Evolutionary conservation across 2,113 vertebrate genomes (phyloP).

Genomic region (Indicator maculatus): DNA sequence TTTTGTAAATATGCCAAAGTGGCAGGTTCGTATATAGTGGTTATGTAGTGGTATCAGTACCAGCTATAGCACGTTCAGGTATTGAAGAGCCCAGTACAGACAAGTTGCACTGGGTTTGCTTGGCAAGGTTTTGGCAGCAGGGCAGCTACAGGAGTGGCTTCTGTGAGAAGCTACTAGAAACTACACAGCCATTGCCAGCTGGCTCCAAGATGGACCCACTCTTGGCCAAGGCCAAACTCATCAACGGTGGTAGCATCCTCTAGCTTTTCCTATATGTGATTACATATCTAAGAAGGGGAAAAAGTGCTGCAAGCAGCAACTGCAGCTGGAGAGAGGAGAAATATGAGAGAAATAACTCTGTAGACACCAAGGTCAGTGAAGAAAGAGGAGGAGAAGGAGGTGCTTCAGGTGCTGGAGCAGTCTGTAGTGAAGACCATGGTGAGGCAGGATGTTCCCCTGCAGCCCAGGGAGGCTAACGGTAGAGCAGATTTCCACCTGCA

Average conservation of each 20-base stretch:
- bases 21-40: not conserved
- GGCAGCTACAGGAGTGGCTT: not conserved
- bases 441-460: no score
- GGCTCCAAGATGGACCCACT: not conserved
- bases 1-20: not conserved
- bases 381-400: no score
- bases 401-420: no score
- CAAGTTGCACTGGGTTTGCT: not conserved
- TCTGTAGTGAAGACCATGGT: no score
- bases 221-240: not conserved
- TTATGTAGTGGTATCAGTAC: not conserved
- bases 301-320: no score
- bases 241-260: no score
- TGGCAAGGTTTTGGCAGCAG: not conserved
- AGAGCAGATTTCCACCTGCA: no score
- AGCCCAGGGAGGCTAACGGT: no score
- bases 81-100: not conserved
- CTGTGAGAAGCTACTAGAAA: not conserved
- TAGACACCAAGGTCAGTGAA: no score
- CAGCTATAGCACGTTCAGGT: not conserved
- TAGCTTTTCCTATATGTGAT: not conserved
- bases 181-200: not conserved
- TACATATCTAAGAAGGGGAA: not conserved
- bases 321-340: no score
- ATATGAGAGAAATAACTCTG: no score